Base-by-base conservation (phyloP, 2,888 invertebrate species). In the Neelides folsomi region DNA sequence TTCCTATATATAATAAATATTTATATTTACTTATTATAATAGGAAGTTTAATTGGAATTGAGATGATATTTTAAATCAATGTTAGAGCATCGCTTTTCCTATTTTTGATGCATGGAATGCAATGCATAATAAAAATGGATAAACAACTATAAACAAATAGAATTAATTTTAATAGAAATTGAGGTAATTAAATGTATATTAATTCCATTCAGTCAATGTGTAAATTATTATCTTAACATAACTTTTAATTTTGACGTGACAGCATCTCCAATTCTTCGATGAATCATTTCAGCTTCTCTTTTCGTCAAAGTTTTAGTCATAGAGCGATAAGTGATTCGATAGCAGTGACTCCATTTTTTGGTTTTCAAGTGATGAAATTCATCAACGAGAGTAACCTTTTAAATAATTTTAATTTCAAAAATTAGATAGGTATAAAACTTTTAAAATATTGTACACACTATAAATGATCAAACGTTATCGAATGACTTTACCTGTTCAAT, bases 291-390 rank as follows among this genome's bases (percentile, higher is more conserved):
- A 0, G 89, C 93, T 74, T 98, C 94, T 0, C 75, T 75, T 68
- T 93, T 86, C 0, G 81, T 85, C 38, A 99, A 73, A 0, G 88
- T 88, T 57, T 81, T 79, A 67, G 93, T 88, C 80, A 93, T 80
- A 68, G 94, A 92, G 47, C 98, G 77, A 68, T 98, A 99, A 0
- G 84, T 76, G 61, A 99, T 89, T 63, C 84, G 79, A 70, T 90
- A 99, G 69, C 92, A 92, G 52, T 93, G 81, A 62, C 95, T 95
- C 27, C 74, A 77, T 66, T 78, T 80, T 42, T 83, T 79, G 4
- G 78, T 82, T 72, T 92, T 90, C 0, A 88, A 86, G 73, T 95
- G 84, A 15, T 65, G 66, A 69, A 89, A 99, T 66, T 83, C 79
- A 71, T 98, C 98, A 48, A 87, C 78, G 8, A 92, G 71, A 56